Evolutionary conservation across 2,113 vertebrate genomes (phyloP).

Genomic region (Ictidomys tridecemlineatus): DNA sequence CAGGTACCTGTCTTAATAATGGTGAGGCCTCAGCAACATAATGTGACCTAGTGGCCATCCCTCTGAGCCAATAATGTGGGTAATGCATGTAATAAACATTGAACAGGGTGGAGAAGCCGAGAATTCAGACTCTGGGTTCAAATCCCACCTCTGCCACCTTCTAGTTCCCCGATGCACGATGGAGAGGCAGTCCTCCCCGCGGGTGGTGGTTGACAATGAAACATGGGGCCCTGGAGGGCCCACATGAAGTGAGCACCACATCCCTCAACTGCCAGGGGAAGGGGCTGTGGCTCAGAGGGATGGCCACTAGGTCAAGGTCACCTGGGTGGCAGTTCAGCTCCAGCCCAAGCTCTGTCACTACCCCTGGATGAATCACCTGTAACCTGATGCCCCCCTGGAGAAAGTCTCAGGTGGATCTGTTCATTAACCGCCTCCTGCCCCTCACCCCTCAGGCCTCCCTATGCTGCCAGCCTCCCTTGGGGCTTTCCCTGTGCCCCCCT

Average conservation of each 20-base stretch:
- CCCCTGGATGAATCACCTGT: background rate
- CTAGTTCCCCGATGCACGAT: background rate
- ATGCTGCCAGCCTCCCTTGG: background rate
- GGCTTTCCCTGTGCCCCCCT: conserved; percentile 6
- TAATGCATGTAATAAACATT: background rate
- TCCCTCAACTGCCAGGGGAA: background rate
- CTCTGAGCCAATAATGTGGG: no score
- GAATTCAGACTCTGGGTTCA: background rate
- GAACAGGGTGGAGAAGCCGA: background rate
- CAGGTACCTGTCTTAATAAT: accelerated
- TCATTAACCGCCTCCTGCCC: background rate
- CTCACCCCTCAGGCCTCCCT: background rate
- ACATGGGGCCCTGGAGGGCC: accelerated
- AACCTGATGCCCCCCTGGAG: background rate
- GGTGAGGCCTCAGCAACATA: accelerated
- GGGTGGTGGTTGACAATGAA: no score
- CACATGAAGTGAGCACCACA: accelerated
- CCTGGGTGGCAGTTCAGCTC: background rate
- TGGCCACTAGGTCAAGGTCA: conserved; percentile 49
- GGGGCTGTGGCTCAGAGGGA: background rate
- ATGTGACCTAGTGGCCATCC: no score
- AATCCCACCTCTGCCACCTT: background rate
- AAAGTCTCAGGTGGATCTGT: background rate
- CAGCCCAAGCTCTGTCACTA: background rate
- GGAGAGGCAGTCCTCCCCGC: background rate